Percentiles rank a stretch among this genome's conserved stretches.
These are phyloP conservation scores for Drosophila diplacantha DNA, from an alignment of 2,888 invertebrate species.

Conservation along the genomic window DNA sequence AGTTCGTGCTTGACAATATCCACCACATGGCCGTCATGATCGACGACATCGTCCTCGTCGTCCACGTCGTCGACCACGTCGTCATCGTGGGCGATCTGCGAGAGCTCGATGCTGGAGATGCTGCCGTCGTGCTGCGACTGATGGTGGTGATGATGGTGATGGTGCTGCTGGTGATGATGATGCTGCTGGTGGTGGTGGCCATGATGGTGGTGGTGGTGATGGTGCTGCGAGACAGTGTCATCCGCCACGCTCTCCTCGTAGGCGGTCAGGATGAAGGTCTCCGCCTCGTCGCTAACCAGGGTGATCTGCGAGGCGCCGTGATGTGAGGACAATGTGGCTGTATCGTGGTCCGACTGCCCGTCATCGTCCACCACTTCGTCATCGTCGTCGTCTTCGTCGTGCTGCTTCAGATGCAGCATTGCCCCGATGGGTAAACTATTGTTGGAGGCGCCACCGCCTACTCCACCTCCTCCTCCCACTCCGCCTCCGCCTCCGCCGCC, in stretches of 20 bases:
- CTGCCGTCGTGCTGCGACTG: slow-evolving; percentile 63
- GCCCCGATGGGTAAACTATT: slow-evolving; percentile 39
- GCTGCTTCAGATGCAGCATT: slow-evolving; percentile 56
- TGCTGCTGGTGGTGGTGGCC: slow-evolving; percentile 40
- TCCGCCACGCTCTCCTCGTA: slow-evolving; percentile 74
- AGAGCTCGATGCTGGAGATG: slow-evolving; percentile 64
- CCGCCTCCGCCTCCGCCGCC: neutral
- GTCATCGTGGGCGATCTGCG: slow-evolving; percentile 57
- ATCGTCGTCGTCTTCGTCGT: slow-evolving; percentile 54
- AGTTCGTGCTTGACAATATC: slow-evolving; percentile 71
- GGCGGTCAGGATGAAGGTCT: slow-evolving; percentile 69
- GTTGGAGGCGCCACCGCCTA: slow-evolving; percentile 20
- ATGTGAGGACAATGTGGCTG: slow-evolving; percentile 49
- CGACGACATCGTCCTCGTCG: slow-evolving; percentile 54
- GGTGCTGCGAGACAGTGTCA: slow-evolving; percentile 57
- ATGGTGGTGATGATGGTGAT: slow-evolving; percentile 49
- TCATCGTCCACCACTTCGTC: slow-evolving; percentile 61
- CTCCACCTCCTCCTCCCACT: neutral
- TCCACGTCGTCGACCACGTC: slow-evolving; percentile 59
- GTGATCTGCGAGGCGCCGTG: slow-evolving; percentile 66
- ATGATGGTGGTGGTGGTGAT: slow-evolving; percentile 36
- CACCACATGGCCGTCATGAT: slow-evolving; percentile 65
- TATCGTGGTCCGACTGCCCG: slow-evolving; percentile 53
- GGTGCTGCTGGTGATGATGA: slow-evolving; percentile 41
- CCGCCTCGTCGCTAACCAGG: slow-evolving; percentile 69